Percentiles rank a stretch among this genome's conserved stretches.
Conservation (phyloP, 1,140 invertebrate species). For the Leptopilina clavipes region DNA sequence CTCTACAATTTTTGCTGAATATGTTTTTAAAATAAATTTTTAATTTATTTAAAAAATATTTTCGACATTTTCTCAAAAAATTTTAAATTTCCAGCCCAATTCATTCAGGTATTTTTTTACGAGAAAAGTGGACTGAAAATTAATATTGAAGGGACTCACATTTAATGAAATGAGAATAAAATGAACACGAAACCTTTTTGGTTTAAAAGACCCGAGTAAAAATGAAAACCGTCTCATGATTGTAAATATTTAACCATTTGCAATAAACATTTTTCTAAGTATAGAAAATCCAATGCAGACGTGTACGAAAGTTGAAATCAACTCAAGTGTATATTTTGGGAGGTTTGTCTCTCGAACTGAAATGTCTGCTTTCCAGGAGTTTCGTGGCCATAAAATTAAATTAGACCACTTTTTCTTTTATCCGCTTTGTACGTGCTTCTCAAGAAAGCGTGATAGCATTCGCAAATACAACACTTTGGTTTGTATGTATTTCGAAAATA, state of each 20-base stretch:
- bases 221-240: too few species aligned
- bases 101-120: too few species aligned
- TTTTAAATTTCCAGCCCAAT: too few species aligned
- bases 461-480: constrained; percentile 19
- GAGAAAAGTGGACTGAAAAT: too few species aligned
- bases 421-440: constrained; percentile 30
- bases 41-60: too few species aligned
- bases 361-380: constrained; percentile 42
- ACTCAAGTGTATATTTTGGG: neutral
- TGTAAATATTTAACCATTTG: neutral
- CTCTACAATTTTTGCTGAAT: too few species aligned
- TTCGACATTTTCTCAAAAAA: too few species aligned
- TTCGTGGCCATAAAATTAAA: constrained; percentile 48
- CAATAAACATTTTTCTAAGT: neutral
- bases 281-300: neutral
- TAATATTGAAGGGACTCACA: too few species aligned
- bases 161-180: too few species aligned
- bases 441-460: constrained; percentile 25
- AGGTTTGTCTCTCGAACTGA: constrained; percentile 6
- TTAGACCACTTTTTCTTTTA: constrained; percentile 40
- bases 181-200: too few species aligned
- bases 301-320: neutral
- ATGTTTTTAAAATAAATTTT: too few species aligned
- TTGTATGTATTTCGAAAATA: neutral
- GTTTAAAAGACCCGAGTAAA: too few species aligned